Conservation (phyloP, 2,113 vertebrate species). For the Podarcis cretensis region DNA sequence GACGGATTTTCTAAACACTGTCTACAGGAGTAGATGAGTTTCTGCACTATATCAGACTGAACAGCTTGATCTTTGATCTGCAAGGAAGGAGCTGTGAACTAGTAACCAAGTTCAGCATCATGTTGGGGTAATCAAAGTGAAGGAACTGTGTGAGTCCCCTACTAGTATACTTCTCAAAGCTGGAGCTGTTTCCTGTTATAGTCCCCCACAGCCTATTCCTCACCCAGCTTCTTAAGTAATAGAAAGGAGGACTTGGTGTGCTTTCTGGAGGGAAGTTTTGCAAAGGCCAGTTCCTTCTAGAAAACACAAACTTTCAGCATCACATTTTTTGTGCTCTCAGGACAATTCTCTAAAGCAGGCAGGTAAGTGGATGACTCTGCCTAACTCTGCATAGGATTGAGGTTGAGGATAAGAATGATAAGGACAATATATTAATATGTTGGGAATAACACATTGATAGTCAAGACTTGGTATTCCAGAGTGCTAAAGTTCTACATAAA, state of each 20-base stretch:
- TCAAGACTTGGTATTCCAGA: neutral
- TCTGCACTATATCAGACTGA: no score
- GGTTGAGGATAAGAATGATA: neutral
- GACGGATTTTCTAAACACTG: no score
- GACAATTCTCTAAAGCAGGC: neutral
- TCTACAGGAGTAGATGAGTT: no score
- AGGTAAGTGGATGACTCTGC: neutral
- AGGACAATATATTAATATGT: neutral
- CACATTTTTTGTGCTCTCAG: neutral
- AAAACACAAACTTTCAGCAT: neutral
- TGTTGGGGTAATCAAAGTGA: neutral
- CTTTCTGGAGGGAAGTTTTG: neutral
- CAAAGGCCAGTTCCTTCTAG: neutral
- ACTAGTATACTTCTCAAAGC: neutral
- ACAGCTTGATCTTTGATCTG: no score
- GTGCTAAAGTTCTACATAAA: neutral
- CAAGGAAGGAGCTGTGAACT: neutral
- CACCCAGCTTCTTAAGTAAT: neutral
- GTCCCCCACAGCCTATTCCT: neutral
- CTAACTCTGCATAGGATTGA: neutral
- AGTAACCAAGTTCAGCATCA: neutral
- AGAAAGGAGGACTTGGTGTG: neutral
- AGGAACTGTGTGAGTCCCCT: neutral
- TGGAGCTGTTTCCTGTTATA: conserved; percentile 22
- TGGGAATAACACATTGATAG: neutral